Percentiles rank a stretch among this genome's conserved stretches.
phyloP scores from a whole-genome alignment of 2,888 invertebrate genomes.

The Orthonevra nobilis region DNA sequence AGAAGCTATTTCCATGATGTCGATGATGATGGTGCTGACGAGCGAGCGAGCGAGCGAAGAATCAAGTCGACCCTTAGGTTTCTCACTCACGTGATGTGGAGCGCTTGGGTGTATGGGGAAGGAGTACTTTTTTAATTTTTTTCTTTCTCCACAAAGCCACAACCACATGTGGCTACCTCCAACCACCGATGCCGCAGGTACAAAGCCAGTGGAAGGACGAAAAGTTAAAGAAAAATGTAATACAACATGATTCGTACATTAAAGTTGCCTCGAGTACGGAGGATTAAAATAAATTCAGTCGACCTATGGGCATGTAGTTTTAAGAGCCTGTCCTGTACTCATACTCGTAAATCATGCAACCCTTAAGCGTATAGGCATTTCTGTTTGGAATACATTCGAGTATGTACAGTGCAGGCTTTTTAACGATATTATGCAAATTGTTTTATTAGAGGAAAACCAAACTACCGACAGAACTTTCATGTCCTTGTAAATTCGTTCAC shows the following conservation, averaged over 20 bases:
- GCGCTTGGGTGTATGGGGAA: constrained; percentile 1
- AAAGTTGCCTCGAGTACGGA: neutral
- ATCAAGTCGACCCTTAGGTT: constrained; percentile 23
- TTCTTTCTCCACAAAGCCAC: constrained; percentile 22
- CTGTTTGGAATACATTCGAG: neutral
- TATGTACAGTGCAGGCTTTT: too few relatives aligned
- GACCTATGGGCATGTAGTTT: neutral
- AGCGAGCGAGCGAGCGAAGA: constrained; percentile 5
- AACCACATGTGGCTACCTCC: constrained; percentile 17
- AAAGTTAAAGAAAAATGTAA: neutral
- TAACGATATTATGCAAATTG: constrained; percentile 49
- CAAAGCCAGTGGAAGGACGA: neutral
- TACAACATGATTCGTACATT: constrained; percentile 7
- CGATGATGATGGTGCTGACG: constrained; percentile 17
- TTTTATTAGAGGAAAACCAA: constrained; percentile 1
- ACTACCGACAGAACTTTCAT: constrained; percentile 15
- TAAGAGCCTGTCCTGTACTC: neutral
- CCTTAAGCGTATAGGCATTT: neutral
- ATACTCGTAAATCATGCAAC: too few relatives aligned
- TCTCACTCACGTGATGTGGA: constrained; percentile 2
- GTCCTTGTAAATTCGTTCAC: constrained; percentile 1
- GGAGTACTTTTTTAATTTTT: too few relatives aligned
- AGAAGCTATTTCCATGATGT: constrained; percentile 25
- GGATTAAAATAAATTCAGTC: neutral
- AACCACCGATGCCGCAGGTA: neutral